A percentile compares a stretch with the other conserved stretches of the same genome.
These are phyloP conservation scores for Porites evermanni DNA, from an alignment of 92 coral and sea anemone species.

Conservation along the genomic window DNA sequence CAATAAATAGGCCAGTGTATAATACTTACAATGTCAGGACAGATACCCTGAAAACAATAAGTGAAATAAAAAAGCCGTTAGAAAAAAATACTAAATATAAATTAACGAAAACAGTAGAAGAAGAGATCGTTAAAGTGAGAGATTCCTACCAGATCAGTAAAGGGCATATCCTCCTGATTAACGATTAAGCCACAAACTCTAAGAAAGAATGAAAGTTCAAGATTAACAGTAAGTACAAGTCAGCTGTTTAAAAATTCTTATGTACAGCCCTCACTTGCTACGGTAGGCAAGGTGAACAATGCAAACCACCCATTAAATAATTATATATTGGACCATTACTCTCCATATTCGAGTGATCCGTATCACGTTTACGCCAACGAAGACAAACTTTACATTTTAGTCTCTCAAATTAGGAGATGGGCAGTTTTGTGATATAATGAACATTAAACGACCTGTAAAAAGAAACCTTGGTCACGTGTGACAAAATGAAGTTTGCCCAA, in stretches of 20 bases:
- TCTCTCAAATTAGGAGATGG: too few relatives aligned
- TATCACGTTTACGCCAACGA: too few relatives aligned
- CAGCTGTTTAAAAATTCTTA: background rate
- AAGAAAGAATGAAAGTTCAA: background rate
- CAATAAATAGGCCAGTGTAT: background rate
- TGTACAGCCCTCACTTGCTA: background rate
- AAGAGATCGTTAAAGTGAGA: background rate
- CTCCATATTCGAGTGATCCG: too few relatives aligned
- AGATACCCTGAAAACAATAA: constrained; percentile 79
- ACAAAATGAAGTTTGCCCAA: too few relatives aligned
- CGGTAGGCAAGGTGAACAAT: too few relatives aligned
- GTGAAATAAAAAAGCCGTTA: background rate
- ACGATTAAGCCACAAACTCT: constrained; percentile 97
- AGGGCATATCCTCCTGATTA: constrained; percentile 98
- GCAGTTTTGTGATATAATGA: too few relatives aligned
- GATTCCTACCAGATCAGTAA: constrained; percentile 83
- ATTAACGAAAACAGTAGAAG: background rate
- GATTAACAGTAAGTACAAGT: background rate
- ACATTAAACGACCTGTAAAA: too few relatives aligned
- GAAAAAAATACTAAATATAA: background rate
- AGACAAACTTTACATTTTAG: too few relatives aligned
- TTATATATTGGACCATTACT: too few relatives aligned
- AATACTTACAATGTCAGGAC: constrained; percentile 97
- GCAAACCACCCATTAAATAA: too few relatives aligned
- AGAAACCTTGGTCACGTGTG: too few relatives aligned